Evolutionary conservation across 2,888 invertebrate genomes (phyloP), one percentile per base, ranked within the genome.

Genomic region (Galerucella calmariensis): DNA sequence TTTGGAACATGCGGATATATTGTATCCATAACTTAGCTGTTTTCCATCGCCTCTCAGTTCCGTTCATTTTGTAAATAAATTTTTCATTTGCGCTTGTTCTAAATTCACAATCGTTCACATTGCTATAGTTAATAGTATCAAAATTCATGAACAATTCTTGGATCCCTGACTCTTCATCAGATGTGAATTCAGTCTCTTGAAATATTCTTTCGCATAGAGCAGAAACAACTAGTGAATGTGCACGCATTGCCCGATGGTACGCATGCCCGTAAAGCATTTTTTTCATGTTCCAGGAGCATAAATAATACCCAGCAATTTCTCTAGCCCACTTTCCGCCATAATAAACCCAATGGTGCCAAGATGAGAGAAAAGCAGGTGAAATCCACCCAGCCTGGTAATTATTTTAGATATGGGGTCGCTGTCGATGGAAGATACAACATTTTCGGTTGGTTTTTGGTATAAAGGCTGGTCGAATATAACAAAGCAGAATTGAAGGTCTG

Each of bases 131-230:
- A 20, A 20, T 20, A 20, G 1, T 1, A 20, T 20, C 20, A 20
- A 20, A 20, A 1, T 20, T 20, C 0, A 20, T 20, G 20, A 20
- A 20, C 20, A 20, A 20, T 20, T 20, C 20, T 20, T 20, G 20
- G 20, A 20, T 20, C 20, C 20, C 20, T 20, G 20, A 20, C 20
- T 20, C 20, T 20, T 20, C 20, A 20, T 20, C 20, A 20, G 0
- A 20, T 20, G 20, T 20, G 20, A 20, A 20, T 20, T 20, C 20
- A 20, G 1, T 20, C 20, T 20, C 20, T 20, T 20, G 20, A 14
- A 63, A 63, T 63, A 63, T 63, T 41, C 14, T 44, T 63, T 44
- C 44, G 44, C 41, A 63, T 63, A 63, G 44, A 63, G 63, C 63
- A 63, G 63, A 44, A 44, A 63, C 41, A n/a, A 63, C 63, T 1